Evolutionary conservation across 1,140 invertebrate species (phyloP).

Genomic region (Araneus ventricosus): DNA sequence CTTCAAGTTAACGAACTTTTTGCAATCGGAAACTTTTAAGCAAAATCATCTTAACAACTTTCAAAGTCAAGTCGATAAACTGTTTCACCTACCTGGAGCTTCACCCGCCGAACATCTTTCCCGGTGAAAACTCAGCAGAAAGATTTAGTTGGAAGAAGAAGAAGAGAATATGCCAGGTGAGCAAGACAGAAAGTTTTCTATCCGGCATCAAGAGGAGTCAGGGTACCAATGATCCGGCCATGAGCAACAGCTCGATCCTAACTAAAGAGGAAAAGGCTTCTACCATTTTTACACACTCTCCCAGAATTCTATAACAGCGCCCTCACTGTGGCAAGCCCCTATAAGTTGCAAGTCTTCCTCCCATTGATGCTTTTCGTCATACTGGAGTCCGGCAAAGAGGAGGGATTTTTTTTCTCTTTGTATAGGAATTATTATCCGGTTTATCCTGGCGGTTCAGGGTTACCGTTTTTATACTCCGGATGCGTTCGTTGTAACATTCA

Average conservation of each 20-base stretch:
- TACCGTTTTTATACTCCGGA: background rate
- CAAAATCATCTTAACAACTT: too few species aligned
- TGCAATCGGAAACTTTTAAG: too few species aligned
- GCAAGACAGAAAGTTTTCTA: constrained; percentile 6
- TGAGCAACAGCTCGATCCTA: constrained; percentile 22
- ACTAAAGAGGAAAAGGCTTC: background rate
- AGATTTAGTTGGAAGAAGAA: background rate
- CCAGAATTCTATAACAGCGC: background rate
- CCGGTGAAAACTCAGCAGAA: background rate
- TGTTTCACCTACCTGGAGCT: background rate
- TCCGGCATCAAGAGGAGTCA: background rate
- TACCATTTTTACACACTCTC: constrained; percentile 20
- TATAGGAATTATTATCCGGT: background rate
- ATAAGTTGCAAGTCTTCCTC: background rate
- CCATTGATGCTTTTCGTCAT: constrained; percentile 3
- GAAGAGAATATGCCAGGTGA: background rate
- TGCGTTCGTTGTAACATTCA: background rate
- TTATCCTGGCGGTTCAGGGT: background rate
- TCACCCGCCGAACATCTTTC: background rate
- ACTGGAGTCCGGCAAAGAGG: background rate
- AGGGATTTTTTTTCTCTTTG: background rate
- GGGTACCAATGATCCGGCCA: background rate
- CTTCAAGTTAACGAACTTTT: too few species aligned
- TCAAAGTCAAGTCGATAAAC: background rate
- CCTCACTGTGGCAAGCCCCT: background rate